Conservation (phyloP, 53 echinoderm and acorn worm species). For the Arbacia lixula region DNA sequence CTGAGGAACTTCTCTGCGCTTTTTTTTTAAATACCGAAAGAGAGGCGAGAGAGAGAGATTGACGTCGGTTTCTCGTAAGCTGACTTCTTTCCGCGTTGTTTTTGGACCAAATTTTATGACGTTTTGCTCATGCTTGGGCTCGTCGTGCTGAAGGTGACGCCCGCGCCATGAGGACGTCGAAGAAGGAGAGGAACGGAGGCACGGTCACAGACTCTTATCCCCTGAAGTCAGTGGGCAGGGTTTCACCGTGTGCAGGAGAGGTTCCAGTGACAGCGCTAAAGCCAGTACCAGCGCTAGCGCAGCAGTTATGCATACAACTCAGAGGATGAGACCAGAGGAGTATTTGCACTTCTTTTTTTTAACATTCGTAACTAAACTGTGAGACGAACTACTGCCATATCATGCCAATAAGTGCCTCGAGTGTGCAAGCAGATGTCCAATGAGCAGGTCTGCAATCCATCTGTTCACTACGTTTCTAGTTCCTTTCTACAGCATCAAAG, state of each 20-base stretch:
- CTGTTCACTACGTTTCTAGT: no score
- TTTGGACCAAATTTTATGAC: conserved; percentile 28
- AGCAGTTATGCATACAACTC: conserved; percentile 13
- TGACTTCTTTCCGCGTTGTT: background rate
- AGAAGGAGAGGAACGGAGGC: background rate
- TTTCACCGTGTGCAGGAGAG: background rate
- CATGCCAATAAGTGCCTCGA: conserved; percentile 39
- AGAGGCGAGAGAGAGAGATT: background rate
- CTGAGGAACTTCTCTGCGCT: conserved; percentile 36
- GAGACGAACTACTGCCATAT: conserved; percentile 35
- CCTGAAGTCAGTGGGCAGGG: no score
- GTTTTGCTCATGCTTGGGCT: no score
- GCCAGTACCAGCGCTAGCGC: no score
- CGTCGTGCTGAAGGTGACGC: no score
- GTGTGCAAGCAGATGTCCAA: no score
- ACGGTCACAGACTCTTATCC: no score
- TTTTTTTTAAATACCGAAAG: background rate
- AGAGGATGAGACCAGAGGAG: conserved; percentile 1
- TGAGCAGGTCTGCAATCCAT: no score
- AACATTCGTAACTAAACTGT: conserved; percentile 25
- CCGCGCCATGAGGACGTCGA: no score
- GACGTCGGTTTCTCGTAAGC: background rate
- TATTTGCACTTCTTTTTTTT: conserved; percentile 1
- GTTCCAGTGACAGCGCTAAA: no score
- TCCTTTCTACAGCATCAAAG: no score